A percentile compares a stretch with the other conserved stretches of the same genome.
These are phyloP conservation scores for Cheiracanthium punctorium DNA, from an alignment of 2,888 invertebrate genomes.

Conservation along the genomic window DNA sequence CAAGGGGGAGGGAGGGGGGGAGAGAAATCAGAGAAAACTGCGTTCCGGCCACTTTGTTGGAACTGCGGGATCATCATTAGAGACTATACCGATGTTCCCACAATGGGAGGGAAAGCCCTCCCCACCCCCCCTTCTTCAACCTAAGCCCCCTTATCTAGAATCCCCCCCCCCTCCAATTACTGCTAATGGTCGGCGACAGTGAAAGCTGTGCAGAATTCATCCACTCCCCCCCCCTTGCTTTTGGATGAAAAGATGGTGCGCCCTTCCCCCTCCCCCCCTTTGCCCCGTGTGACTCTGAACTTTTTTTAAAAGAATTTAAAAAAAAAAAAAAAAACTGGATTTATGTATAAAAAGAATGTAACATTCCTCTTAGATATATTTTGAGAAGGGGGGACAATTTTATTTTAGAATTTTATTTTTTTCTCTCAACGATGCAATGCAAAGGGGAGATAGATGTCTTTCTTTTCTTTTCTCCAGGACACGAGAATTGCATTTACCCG, in stretches of 20 bases:
- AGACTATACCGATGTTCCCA: slow-evolving; percentile 8
- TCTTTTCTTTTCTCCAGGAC: background rate
- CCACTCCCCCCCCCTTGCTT: background rate
- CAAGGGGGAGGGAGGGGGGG: background rate
- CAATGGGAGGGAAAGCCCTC: background rate
- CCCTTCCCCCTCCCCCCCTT: background rate
- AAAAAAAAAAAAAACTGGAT: background rate
- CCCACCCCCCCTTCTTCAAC: no score
- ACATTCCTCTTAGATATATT: background rate
- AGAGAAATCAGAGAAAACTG: slow-evolving; percentile 2
- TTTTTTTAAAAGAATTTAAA: no score
- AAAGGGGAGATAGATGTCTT: background rate
- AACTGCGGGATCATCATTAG: slow-evolving; percentile 60
- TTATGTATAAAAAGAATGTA: no score
- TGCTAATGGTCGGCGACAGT: slow-evolving; percentile 52
- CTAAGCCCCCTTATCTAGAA: no score
- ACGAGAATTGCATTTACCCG: slow-evolving; percentile 60
- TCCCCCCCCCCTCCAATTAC: slow-evolving; percentile 37
- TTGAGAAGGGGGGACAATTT: slow-evolving; percentile 3
- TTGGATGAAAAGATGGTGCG: background rate
- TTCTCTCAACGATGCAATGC: background rate
- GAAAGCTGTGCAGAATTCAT: slow-evolving; percentile 37
- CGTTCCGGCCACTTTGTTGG: slow-evolving; percentile 65
- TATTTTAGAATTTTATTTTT: background rate
- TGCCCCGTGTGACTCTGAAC: background rate